Conservation (phyloP, 2,797 vertebrate species). For the Pyrocephalus nanus region DNA sequence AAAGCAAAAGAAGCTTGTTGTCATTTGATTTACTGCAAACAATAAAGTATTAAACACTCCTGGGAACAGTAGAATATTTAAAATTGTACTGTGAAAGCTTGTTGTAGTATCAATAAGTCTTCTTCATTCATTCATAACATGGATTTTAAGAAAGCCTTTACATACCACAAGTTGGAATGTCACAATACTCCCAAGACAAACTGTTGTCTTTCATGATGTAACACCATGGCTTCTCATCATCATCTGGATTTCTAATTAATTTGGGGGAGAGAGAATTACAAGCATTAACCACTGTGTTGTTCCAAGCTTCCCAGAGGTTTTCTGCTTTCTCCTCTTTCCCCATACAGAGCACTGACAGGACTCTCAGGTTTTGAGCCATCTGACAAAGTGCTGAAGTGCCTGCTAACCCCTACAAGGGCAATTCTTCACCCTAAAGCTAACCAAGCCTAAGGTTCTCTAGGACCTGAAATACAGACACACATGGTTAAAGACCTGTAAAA, state of each 20-base stretch:
- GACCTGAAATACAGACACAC: neutral
- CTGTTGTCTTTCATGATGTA: constrained; percentile 81
- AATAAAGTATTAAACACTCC: neutral
- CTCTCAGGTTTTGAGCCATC: neutral
- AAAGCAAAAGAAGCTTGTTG: neutral
- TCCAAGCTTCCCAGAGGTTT: neutral
- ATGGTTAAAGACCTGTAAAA: constrained; percentile 23
- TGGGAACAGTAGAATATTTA: neutral
- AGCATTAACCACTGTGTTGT: neutral
- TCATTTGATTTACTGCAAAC: neutral
- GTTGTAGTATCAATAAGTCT: neutral
- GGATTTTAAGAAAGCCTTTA: neutral
- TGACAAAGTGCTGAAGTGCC: neutral
- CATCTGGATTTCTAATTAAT: constrained; percentile 86
- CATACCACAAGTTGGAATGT: constrained; percentile 78
- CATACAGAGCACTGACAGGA: neutral
- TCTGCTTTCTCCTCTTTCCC: neutral
- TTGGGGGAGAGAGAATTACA: neutral
- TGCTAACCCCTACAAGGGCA: neutral
- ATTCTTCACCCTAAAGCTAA: neutral
- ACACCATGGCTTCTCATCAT: constrained; percentile 90
- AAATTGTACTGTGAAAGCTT: neutral
- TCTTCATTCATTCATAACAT: neutral
- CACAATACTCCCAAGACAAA: constrained; percentile 93
- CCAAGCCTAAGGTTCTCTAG: neutral